phyloP scores from a whole-genome alignment of 2,797 vertebrate species.

The Aratinga solstitialis region DNA sequence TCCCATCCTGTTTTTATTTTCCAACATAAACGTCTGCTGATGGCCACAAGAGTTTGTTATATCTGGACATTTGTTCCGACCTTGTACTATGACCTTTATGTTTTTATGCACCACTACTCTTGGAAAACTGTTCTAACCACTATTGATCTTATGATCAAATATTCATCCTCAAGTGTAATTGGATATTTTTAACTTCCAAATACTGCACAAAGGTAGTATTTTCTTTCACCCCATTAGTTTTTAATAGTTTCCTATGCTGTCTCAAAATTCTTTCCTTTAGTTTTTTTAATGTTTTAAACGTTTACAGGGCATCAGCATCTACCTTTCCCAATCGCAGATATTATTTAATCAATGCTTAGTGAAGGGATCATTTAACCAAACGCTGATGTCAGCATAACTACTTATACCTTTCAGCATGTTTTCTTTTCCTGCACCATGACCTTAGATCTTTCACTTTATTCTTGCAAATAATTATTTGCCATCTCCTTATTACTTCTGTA shows the following conservation, averaged over 20 bases:
- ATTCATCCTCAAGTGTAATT: constrained; percentile 1
- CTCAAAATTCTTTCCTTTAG: background rate
- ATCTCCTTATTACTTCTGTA: background rate
- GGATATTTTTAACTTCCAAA: constrained; percentile 11
- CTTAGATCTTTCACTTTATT: background rate
- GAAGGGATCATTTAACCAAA: constrained; percentile 2
- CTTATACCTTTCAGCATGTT: background rate
- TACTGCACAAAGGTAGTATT: background rate
- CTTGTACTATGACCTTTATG: background rate
- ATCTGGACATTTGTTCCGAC: background rate
- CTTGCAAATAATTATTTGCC: background rate
- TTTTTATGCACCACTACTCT: background rate
- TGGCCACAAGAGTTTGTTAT: background rate
- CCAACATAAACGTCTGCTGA: background rate
- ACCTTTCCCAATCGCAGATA: background rate
- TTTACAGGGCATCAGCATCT: background rate
- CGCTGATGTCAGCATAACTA: background rate
- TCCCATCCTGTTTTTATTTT: background rate
- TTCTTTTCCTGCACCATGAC: background rate
- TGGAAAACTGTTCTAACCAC: background rate
- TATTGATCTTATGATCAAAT: constrained; percentile 33
- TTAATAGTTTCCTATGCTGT: background rate
- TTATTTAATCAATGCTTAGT: constrained; percentile 17
- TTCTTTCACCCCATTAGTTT: constrained; percentile 25
- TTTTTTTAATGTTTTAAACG: background rate